Evolutionary conservation across 2,113 vertebrate species (phyloP).

Genomic region (Passer domesticus): DNA sequence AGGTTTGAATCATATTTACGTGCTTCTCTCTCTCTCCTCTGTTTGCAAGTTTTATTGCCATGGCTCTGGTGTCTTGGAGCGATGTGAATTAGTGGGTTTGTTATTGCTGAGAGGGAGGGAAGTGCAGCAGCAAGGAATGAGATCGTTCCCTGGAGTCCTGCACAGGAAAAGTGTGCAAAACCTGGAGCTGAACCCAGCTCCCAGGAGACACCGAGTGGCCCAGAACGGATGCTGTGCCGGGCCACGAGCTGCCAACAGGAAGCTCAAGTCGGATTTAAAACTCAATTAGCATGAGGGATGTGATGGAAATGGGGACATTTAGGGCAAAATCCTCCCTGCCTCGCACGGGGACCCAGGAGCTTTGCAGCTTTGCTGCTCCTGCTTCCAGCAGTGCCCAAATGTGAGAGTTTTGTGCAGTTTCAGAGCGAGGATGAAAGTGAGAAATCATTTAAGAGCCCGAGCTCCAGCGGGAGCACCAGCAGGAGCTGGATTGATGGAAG

Average conservation of each 20-base stretch:
- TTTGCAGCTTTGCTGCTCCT: neutral
- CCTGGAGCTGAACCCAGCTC: neutral
- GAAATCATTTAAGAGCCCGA: neutral
- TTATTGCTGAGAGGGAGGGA: constrained; percentile 3
- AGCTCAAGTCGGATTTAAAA: neutral
- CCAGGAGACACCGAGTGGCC: neutral
- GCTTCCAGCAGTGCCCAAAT: neutral
- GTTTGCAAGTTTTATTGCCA: constrained; percentile 2
- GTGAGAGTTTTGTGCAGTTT: neutral
- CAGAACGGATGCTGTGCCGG: accelerated
- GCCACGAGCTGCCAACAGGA: neutral
- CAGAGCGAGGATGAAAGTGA: neutral
- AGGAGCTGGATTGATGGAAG: neutral
- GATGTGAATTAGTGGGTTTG: neutral
- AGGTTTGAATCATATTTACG: constrained; percentile 43
- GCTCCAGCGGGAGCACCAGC: neutral
- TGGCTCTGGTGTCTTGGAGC: neutral
- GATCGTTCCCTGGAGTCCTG: neutral
- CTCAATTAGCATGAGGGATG: neutral
- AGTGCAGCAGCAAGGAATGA: neutral
- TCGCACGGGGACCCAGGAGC: neutral
- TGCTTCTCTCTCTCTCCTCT: neutral
- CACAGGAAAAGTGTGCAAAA: neutral
- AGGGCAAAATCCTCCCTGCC: neutral
- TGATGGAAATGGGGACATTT: neutral